Conservation (phyloP, 2,888 invertebrate genomes). For the Drosophila meridiana region DNA sequence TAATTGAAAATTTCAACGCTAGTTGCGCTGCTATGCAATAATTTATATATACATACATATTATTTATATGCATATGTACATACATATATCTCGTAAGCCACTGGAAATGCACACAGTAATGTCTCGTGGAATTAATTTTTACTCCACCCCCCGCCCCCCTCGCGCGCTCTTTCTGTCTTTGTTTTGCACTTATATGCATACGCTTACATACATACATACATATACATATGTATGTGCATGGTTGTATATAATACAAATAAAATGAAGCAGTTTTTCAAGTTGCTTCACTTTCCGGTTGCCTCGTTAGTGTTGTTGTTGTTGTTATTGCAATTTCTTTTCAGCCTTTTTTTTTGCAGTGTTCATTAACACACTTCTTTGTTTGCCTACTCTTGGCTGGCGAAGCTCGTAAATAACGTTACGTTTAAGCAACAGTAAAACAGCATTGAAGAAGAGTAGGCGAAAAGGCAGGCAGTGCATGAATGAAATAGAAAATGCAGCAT, state of each 20-base stretch:
- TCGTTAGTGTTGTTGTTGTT: conserved; percentile 19
- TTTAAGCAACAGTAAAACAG: conserved; percentile 54
- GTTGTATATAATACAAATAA: conserved; percentile 25
- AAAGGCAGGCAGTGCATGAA: conserved; percentile 32
- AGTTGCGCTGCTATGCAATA: conserved; percentile 42
- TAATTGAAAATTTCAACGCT: conserved; percentile 46
- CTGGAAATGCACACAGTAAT: conserved; percentile 12
- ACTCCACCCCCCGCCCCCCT: not conserved
- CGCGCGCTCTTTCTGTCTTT: not conserved
- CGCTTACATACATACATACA: not conserved
- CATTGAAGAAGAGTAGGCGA: conserved; percentile 19
- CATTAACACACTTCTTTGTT: conserved; percentile 73
- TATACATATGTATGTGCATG: not conserved
- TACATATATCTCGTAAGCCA: conserved; percentile 4
- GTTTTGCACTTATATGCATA: conserved; percentile 5
- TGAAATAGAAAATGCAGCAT: conserved; percentile 62
- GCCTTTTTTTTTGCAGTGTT: conserved; percentile 42
- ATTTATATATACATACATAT: conserved; percentile 15
- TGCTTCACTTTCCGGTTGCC: conserved; percentile 62
- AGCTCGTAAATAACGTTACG: conserved; percentile 70
- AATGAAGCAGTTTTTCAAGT: conserved; percentile 49
- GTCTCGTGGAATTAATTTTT: conserved; percentile 29
- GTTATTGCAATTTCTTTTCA: conserved; percentile 42
- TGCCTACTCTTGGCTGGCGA: conserved; percentile 20
- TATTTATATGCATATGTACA: not conserved